Conservation (phyloP, 2,797 vertebrate genomes). For the Xenops minutus region DNA sequence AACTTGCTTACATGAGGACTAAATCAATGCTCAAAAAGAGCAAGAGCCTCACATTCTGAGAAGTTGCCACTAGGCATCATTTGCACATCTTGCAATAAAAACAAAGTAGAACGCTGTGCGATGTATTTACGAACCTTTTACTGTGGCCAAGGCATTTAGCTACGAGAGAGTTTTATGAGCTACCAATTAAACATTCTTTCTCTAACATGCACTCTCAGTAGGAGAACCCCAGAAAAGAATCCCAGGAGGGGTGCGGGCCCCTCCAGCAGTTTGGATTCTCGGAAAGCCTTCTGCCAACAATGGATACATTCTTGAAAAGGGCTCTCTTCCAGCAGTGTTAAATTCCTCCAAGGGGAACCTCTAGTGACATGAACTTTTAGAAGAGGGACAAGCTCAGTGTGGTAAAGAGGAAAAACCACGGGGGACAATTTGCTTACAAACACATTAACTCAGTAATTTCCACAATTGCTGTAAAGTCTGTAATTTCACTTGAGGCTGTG, state of each 20-base stretch:
- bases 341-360: background rate
- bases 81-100: conserved; percentile 28
- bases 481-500: background rate
- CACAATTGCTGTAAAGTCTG: background rate
- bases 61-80: conserved; percentile 32
- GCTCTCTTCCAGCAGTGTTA: background rate
- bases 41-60: background rate
- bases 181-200: background rate
- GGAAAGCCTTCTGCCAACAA: background rate
- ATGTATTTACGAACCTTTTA: background rate
- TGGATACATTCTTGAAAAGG: background rate
- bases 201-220: background rate
- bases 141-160: background rate
- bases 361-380: background rate
- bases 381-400: background rate
- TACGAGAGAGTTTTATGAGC: background rate
- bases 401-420: background rate
- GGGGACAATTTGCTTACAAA: background rate
- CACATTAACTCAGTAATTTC: background rate
- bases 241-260: background rate
- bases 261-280: background rate
- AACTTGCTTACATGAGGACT: conserved; percentile 13
- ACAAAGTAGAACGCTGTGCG: background rate
- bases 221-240: background rate
- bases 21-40: conserved; percentile 28